Percentiles rank a stretch among this genome's conserved stretches.
phyloP scores from a whole-genome alignment of 1,140 invertebrate genomes.

The Dreissena rostriformis region DNA sequence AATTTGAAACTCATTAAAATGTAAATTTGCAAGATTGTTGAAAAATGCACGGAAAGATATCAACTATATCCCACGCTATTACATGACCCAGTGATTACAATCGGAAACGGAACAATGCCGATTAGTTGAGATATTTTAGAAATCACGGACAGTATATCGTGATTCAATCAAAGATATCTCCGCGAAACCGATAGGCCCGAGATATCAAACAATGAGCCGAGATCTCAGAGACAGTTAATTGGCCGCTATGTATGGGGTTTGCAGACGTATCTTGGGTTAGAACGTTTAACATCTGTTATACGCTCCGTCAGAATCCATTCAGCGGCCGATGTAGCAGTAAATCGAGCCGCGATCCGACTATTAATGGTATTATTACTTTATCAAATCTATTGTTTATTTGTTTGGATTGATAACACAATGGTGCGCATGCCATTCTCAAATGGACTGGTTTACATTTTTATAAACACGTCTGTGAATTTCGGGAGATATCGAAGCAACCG shows the following conservation, averaged over 20 bases:
- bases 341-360: no score
- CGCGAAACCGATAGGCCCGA: neutral
- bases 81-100: neutral
- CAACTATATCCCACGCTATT: slow-evolving; percentile 1
- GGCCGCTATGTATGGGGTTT: neutral
- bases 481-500: no score
- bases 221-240: neutral
- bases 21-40: no score
- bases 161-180: neutral
- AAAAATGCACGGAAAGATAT: slow-evolving; percentile 5
- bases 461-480: no score
- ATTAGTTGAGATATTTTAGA: neutral
- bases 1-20: no score
- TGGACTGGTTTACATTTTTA: no score
- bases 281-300: neutral
- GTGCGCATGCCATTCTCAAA: no score
- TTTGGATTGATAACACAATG: no score
- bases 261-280: neutral
- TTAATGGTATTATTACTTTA: no score
- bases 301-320: neutral
- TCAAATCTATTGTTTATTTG: no score
- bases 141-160: neutral
- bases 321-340: no score
- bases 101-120: neutral
- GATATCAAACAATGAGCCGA: neutral